Base-by-base conservation (phyloP, 2,113 vertebrate species). In the Otolemur garnettii region DNA sequence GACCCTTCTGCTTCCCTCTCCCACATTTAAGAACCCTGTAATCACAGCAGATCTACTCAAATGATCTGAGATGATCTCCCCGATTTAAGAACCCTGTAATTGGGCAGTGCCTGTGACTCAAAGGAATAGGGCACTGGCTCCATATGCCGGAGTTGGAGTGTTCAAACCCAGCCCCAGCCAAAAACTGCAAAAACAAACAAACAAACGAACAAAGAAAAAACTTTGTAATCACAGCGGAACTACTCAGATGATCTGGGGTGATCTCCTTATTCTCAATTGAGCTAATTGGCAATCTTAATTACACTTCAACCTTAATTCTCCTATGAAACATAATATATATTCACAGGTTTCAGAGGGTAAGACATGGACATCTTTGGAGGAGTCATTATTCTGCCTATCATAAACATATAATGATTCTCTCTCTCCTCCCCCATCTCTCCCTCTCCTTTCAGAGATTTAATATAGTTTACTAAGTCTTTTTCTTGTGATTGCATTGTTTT, bases 231-330 rank as follows among this genome's bases (percentile, higher is more conserved):
- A 64, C n/a, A 35, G 21, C 53, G 38, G 21, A 2, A 60, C 42
- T 19, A 28, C 35, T 45, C 5, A 60, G 66, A 72, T 85, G 59
- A 64, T 69, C 42, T 45, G 30, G 14, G 72, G 21, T 55, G 74
- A 80, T 80, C 35, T 88, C 42, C n/a, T 94, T 62, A 45, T 77
- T 55, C 62, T 93, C 84, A 95, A 87, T 69, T 18, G 35, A 95
- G 0, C 5, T 59, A 79, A 66, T 60, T 90, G 79, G 18, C 84
- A 53, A 30, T 60, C 79, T 74, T 82, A 74, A 81, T 90, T 62
- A 53, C 6, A 9, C 17, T 71, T 10, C 62, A 90, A 74, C 18
- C n/a, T 64, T 62, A 42, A 68, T 62, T 75, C 38, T 14, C 35
- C 11, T 33, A 13, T 22, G 19, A 83, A 83, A 69, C 21, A 30